These are phyloP conservation scores for Lathamus discolor DNA, from an alignment of 2,113 vertebrate species.

Conservation along the genomic window DNA sequence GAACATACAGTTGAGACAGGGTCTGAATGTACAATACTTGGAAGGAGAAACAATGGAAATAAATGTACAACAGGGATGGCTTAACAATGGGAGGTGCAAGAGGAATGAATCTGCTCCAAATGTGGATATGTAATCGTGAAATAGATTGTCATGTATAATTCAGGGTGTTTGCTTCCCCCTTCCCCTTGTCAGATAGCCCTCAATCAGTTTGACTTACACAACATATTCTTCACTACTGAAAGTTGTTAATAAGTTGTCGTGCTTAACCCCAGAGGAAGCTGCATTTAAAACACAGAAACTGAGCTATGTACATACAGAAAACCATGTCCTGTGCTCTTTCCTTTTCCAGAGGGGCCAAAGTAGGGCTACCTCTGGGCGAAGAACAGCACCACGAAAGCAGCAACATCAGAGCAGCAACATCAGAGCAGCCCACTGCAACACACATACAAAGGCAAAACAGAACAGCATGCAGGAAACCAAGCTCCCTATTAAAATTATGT, in stretches of 20 bases:
- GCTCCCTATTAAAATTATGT: not conserved
- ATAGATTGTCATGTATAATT: constrained; percentile 52
- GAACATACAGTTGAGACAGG: constrained; percentile 38
- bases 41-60: constrained; percentile 44
- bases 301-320: not conserved
- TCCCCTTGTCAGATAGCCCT: constrained; percentile 50
- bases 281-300: not conserved
- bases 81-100: constrained; percentile 12
- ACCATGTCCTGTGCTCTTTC: not conserved
- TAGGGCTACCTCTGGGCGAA: not conserved
- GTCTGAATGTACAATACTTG: constrained; percentile 36
- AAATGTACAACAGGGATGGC: not conserved
- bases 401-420: not conserved
- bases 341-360: not conserved
- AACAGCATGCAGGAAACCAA: not conserved
- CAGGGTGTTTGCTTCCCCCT: constrained; percentile 40
- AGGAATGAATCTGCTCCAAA: constrained; percentile 36
- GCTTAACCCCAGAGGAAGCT: constrained; percentile 6
- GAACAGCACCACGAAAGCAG: not conserved
- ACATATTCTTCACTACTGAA: constrained; percentile 6
- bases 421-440: not conserved
- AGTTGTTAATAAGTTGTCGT: not conserved
- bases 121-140: constrained; percentile 21
- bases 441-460: not conserved
- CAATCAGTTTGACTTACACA: constrained; percentile 45